Evolutionary conservation across 1,140 invertebrate species (phyloP), one percentile per base, ranked within the genome.

Genomic region (Varroa destructor): DNA sequence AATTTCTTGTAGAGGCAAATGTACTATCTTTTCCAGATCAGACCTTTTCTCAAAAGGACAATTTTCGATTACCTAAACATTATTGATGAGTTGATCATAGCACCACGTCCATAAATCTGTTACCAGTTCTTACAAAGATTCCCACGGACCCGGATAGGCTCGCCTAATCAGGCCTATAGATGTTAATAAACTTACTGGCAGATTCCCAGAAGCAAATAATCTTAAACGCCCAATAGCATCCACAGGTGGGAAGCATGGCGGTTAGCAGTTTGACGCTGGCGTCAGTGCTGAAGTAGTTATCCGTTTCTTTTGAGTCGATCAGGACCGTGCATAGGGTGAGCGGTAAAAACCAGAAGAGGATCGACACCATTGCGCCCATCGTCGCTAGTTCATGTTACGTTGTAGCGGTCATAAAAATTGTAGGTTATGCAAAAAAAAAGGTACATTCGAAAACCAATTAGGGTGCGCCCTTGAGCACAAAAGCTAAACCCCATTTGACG

Each of bases 211-310:
- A 67, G 40, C 61, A 12, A 37, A 67, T 67, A 37, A 67, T 12
- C 37, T 67, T 67, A 37, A 67, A 67, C 12, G 37, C 46, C 61
- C 61, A 67, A 37, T 67, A 67, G 37, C 61, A 67, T 43, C 61
- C 61, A 40, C 61, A 67, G 61, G 61, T 12, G 2, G 61, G 61
- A 12, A 67, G 61, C 40, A 67, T 43, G 2, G 46, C 40, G 12
- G 61, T 43, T 2, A 67, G 61, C 12, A 67, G 61, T 40, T 67
- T 67, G 37, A 36, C 12, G 2, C 40, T 14, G 14, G 61, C 61
- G 40, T 40, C 61, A 2, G 46, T 67, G 12, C 2, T 14, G 36
- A 46, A 43, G 37, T 67, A 67, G 12, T 25, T 40, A 37, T 67
- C 40, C 61, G 61, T 36, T 12, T 40, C 46, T 40, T 67, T 40